Conservation (phyloP, 53 echinoderm and acorn worm genomes). For the Stichopus horrens region DNA sequence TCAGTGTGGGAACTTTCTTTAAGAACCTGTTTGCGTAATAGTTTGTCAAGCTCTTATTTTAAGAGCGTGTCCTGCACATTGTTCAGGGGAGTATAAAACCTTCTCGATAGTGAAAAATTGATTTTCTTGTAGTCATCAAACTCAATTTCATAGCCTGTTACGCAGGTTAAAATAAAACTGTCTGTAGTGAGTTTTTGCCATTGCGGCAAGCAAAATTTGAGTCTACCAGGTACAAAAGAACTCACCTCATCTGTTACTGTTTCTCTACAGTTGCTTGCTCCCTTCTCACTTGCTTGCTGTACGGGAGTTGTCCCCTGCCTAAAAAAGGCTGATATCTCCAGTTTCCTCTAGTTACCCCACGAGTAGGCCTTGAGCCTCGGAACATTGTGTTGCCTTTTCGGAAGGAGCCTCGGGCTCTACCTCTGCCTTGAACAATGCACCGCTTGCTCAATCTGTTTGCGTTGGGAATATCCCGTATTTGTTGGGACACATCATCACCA, state of each 20-base stretch:
- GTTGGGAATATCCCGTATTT: background rate
- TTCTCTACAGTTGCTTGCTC: slow-evolving; percentile 6
- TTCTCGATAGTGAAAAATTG: slow-evolving; percentile 4
- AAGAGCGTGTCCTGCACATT: background rate
- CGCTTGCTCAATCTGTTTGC: slow-evolving; percentile 25
- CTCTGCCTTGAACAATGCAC: background rate
- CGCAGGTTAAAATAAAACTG: background rate
- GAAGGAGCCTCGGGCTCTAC: slow-evolving; percentile 16
- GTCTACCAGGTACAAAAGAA: background rate
- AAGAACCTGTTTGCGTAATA: background rate
- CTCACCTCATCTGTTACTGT: slow-evolving; percentile 34
- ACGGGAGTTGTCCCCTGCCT: background rate
- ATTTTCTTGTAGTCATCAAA: slow-evolving; percentile 22
- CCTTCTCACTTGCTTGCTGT: background rate
- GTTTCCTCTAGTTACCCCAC: background rate
- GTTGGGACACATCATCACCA: slow-evolving; percentile 13
- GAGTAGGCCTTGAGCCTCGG: background rate
- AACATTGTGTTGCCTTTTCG: too few species aligned
- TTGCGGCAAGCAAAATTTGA: background rate
- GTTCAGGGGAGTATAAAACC: background rate
- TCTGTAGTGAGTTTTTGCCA: slow-evolving; percentile 22
- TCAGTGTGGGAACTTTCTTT: background rate
- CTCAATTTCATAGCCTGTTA: slow-evolving; percentile 28
- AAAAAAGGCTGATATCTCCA: slow-evolving; percentile 26
- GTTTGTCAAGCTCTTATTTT: slow-evolving; percentile 16